A percentile compares a stretch with the other conserved stretches of the same genome.
phyloP scores from a whole-genome alignment of 2,888 invertebrate genomes.

The Agrilus mali region DNA sequence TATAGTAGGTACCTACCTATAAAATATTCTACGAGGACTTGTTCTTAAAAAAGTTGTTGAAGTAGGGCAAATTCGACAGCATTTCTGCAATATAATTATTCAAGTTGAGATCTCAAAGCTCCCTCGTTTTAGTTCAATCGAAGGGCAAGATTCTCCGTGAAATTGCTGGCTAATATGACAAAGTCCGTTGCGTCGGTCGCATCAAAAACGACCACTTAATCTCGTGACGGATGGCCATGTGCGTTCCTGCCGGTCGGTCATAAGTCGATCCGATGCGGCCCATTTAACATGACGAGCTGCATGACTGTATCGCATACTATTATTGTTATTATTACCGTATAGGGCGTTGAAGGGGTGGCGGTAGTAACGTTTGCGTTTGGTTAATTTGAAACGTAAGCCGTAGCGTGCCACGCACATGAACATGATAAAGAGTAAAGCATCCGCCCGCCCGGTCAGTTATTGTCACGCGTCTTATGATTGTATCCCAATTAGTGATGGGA shows the following conservation, averaged over 20 bases:
- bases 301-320: constrained; percentile 28
- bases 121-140: no score
- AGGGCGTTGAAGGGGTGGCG: constrained; percentile 13
- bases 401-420: constrained; percentile 9
- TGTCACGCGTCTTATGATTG: constrained; percentile 7
- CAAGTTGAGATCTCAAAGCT: no score
- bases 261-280: constrained; percentile 34
- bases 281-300: constrained; percentile 35
- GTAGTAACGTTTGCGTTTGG: constrained; percentile 3
- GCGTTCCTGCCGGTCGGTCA: constrained; percentile 27
- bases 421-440: constrained; percentile 12
- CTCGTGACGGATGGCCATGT: constrained; percentile 28
- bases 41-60: no score
- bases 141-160: constrained; percentile 22
- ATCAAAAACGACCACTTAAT: constrained; percentile 27
- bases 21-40: no score
- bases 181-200: constrained; percentile 22
- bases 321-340: constrained; percentile 10
- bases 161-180: constrained; percentile 28
- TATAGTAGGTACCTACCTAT: no score
- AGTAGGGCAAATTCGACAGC: no score
- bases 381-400: neutral
- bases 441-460: constrained; percentile 11
- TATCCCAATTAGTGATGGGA: no score
- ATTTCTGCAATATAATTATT: no score